These are phyloP conservation scores for Gulo gulo DNA, from an alignment of 2,113 vertebrate species.

Conservation along the genomic window DNA sequence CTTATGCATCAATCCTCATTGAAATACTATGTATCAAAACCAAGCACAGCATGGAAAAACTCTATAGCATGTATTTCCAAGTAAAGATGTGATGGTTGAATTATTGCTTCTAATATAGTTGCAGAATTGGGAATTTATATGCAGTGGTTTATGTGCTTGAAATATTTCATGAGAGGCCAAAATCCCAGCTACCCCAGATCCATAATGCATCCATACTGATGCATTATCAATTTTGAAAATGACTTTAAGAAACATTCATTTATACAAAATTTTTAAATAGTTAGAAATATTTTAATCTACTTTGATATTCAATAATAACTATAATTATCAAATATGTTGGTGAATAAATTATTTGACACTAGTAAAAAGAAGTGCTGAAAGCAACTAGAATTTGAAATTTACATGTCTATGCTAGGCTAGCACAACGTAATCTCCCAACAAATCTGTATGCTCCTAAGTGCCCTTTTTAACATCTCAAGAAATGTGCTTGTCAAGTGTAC, in stretches of 20 bases:
- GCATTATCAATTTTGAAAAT: background rate
- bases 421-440: background rate
- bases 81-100: constrained; percentile 72
- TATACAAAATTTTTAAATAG: background rate
- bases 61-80: constrained; percentile 48
- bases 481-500: background rate
- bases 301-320: constrained; percentile 4
- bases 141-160: constrained; percentile 6
- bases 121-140: constrained; percentile 35
- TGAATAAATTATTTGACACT: background rate
- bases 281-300: background rate
- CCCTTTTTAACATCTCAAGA: background rate
- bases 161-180: constrained; percentile 31
- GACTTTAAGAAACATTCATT: background rate
- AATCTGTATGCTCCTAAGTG: background rate
- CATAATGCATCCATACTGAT: background rate
- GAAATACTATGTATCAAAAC: constrained; percentile 47
- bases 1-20: constrained; percentile 46
- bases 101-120: constrained; percentile 52
- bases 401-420: background rate
- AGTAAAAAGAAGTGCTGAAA: background rate
- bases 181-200: background rate
- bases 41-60: constrained; percentile 47
- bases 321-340: background rate
- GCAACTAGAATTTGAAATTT: background rate